Conservation (phyloP, 2,888 invertebrate genomes). For the Temnothorax ravouxi region DNA sequence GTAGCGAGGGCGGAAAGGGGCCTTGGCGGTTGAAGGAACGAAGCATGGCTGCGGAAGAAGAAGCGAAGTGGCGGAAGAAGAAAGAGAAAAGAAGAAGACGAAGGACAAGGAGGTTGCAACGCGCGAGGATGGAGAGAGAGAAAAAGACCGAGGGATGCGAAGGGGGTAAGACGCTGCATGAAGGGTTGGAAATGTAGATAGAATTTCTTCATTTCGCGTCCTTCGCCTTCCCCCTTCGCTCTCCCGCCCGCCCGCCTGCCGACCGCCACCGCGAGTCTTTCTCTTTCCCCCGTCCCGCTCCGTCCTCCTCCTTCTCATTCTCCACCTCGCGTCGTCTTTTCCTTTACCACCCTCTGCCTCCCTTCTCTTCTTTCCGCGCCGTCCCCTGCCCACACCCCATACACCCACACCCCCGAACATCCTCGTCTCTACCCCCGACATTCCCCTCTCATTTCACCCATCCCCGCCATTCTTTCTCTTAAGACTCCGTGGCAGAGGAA, state of each 20-base stretch:
- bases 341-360: conserved; percentile 69
- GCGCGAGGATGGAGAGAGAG: conserved; percentile 71
- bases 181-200: conserved; percentile 88
- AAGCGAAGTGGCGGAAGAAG: conserved; percentile 70
- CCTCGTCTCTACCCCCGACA: conserved; percentile 75
- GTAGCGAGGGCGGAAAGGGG: conserved; percentile 49
- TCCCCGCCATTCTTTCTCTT: conserved; percentile 86
- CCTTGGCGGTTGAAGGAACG: conserved; percentile 71
- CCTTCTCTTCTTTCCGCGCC: conserved; percentile 78
- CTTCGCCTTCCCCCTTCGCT: conserved; percentile 82
- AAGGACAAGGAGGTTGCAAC: conserved; percentile 64
- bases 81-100: conserved; percentile 68
- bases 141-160: conserved; percentile 74
- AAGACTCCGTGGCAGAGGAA: conserved; percentile 86
- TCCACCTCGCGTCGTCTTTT: conserved; percentile 65
- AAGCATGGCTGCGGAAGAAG: conserved; percentile 73
- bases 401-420: conserved; percentile 71
- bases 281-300: conserved; percentile 79
- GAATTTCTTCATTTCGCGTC: conserved; percentile 89
- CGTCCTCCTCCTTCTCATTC: conserved; percentile 70
- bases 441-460: conserved; percentile 84
- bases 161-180: conserved; percentile 85
- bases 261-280: conserved; percentile 85
- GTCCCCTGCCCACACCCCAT: conserved; percentile 68
- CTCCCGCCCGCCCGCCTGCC: conserved; percentile 76